phyloP scores from a whole-genome alignment of 2,888 invertebrate species.

The Zele albiditarsus region DNA sequence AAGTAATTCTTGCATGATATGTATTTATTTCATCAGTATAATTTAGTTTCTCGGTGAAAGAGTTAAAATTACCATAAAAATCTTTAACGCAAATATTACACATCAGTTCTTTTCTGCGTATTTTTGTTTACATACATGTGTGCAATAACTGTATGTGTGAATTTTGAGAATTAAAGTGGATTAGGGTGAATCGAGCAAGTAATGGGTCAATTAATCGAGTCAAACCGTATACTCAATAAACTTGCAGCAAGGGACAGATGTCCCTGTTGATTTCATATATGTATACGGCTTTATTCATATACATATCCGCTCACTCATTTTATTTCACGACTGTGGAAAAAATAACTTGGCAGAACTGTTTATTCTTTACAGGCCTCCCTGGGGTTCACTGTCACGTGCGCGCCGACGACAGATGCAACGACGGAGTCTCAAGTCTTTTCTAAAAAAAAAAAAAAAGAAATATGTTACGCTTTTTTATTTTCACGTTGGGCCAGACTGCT shows the following conservation, averaged over 20 bases:
- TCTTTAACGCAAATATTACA: too few relatives aligned
- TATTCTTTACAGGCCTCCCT: slow-evolving; percentile 12
- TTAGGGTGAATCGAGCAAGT: slow-evolving; percentile 8
- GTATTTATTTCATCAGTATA: too few relatives aligned
- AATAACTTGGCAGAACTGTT: slow-evolving; percentile 10
- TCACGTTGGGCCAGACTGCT: slow-evolving; percentile 43
- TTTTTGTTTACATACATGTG: not conserved
- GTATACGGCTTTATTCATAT: not conserved
- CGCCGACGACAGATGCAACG: slow-evolving; percentile 40
- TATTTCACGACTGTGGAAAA: slow-evolving; percentile 13
- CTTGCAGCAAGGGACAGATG: slow-evolving; percentile 12
- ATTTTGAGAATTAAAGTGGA: not conserved
- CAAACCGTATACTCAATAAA: slow-evolving; percentile 6
- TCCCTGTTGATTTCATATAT: not conserved
- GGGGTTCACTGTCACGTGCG: slow-evolving; percentile 30
- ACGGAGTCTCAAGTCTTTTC: slow-evolving; percentile 33
- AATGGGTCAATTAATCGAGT: slow-evolving; percentile 16
- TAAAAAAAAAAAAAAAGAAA: slow-evolving; percentile 14
- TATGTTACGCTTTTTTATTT: slow-evolving; percentile 35
- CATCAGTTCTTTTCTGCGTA: too few relatives aligned
- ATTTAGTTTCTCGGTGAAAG: too few relatives aligned
- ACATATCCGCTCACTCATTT: not conserved
- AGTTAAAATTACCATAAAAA: too few relatives aligned
- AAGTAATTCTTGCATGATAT: too few relatives aligned
- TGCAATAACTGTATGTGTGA: slow-evolving; percentile 2